Evolutionary conservation across 1,140 invertebrate genomes (phyloP), one percentile per base, ranked within the genome.

Genomic region (Bombus consobrinus): DNA sequence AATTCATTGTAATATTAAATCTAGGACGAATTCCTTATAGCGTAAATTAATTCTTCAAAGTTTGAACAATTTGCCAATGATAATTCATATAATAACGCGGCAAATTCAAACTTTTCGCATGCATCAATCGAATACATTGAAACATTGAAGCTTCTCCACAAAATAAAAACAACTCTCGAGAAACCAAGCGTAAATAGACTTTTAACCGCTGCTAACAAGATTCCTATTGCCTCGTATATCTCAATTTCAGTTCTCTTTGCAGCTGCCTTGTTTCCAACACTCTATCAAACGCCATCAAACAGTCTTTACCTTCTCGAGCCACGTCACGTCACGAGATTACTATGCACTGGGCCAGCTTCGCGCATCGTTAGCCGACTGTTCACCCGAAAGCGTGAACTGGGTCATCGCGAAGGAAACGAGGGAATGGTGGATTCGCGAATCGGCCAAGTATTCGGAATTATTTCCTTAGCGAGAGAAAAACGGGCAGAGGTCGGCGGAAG

Each of bases 401-500:
- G 76, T 69, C 83, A 47, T 22, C 37, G 34, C 32, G 59, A 47
- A 6, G 32, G 32, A 25, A 43, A 2, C 5, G 8, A 4, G 28
- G 32, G 39, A 0, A 25, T 10, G 12, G 12, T 18, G 37, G 13
- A 22, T 28, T 12, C 43, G 62, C 59, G 82, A 57, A 78, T 78
- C 64, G 59, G 32, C 83, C 32, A 80, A 85, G 68, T 85, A 85
- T 75, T 83, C 74, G 34, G 25, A 47, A 69, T 68, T 59, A 78
- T 85, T 85, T 85, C 76, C 68, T 80, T 22, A n/a, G 6, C 12
- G 64, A 25, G 4, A 12, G 39, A 12, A 28, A 57, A 83, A 83
- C 39, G 71, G 25, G 57, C 34, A 32, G 66, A 34, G 34, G 47
- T 32, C 28, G 66, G 47, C 32, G 37, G 37, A 59, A 62, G 32